Evolutionary conservation across 2,797 vertebrate species (phyloP), one percentile per base, ranked within the genome.

Genomic region (Loriculus beryllinus): DNA sequence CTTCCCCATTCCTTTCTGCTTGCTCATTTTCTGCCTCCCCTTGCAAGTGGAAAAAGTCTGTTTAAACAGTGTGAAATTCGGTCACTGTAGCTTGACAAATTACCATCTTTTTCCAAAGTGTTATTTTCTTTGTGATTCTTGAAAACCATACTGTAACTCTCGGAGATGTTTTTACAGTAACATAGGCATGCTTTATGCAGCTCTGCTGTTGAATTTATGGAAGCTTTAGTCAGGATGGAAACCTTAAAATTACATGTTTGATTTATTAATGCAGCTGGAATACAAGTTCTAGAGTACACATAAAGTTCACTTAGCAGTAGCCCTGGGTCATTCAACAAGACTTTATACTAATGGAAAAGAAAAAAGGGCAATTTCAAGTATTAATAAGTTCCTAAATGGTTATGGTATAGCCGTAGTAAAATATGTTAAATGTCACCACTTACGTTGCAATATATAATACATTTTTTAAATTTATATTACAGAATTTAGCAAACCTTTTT

Each of bases 1-100:
- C 83, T 97, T 96, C 91, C 96, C 94, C 96, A 96, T 97, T 97
- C 96, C 97, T 96, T 96, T 97, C 95, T 95, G 82, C 93, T 97
- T 97, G 95, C 88, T 97, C 96, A 96, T 88, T 95, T 96, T 97
- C 90, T 97, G 95, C 89, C 35, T 96, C 43, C 78, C 62, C 18
- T 95, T 81, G 54, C 82, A 86, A 96, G 77, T 95, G 93, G 95
- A 97, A 96, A 96, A 97, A 92, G 80, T 91, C 89, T 94, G 89
- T 96, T 97, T 96, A 97, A 97, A 95, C 65, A 95, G 91, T 94
- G 92, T 94, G 91, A 96, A 97, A 90, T 77, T 93, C 78, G 83
- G 94, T 93, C 88, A 94, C 78, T 95, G 86, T 89, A 95, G 83
- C 90, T 95, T 96, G 92, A 93, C 87, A 94, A 94, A 97, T 96